Evolutionary conservation across 23 tunicate genomes (phyloP), one percentile per base, ranked within the genome.

Genomic region (Trididemnum miniatum): DNA sequence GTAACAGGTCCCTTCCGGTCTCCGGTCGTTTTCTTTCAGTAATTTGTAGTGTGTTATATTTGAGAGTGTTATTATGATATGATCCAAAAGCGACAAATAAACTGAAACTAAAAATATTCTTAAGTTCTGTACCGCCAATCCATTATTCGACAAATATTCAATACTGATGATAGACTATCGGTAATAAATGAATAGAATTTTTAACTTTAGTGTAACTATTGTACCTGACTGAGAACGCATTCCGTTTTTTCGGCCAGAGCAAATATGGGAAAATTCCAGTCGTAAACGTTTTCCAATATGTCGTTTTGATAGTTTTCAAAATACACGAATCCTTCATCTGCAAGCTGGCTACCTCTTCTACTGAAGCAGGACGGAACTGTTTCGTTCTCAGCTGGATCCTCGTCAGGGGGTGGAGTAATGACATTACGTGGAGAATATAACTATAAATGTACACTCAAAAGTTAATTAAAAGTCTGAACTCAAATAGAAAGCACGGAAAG

Each of bases 211-310:
- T n/a, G 30, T 51, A 25, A 44, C 9, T 7, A 44, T 44, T 9
- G 15, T 7, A 93, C 98, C 93, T 93, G 98, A 65, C 98, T 93
- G 1, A 96, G 54, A 35, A 96, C 97, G 66, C 87, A 81, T 35
- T 92, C 78, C 18, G 99, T 91, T 67, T 69, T 34, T 35, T 84
- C 90, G 23, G 97, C 94, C 0, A 96, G 88, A 35, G 87, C 92
- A 35, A 96, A 96, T n/a, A 96, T 96, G 18, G 84, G 99, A 64
- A 96, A 96, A 65, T 96, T 96, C 99, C 99, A 96, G 34, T 82
- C 80, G 22, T 76, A 66, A 1, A 93, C 89, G n/a, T 40, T 49
- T 36, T 88, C 91, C 0, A 93, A 80, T 31, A 93, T n/a, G 12
- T 64, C 38, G 1, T 60, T 65, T 71, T 88, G 86, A 72, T 93